Evolutionary conservation across 2,888 invertebrate species (phyloP).

Genomic region (Cartodere bifasciata): DNA sequence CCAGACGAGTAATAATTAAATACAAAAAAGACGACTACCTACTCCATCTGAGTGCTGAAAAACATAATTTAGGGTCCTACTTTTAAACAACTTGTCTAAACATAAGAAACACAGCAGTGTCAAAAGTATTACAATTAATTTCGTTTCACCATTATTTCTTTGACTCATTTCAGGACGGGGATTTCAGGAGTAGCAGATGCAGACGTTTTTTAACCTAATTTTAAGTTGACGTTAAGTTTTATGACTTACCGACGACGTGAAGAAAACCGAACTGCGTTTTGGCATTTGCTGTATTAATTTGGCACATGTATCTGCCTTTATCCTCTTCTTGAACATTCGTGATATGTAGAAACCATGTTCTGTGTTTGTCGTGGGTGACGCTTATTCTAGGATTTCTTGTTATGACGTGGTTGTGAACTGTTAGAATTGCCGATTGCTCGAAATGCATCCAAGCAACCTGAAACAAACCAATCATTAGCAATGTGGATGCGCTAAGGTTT

Average conservation of each 20-base stretch:
- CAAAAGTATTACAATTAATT: conserved; percentile 24
- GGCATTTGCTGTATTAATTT: conserved; percentile 84
- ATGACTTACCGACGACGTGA: conserved; percentile 75
- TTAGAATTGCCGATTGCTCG: conserved; percentile 84
- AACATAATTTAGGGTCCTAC: too few species aligned
- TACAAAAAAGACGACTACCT: too few species aligned
- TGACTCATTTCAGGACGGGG: too few species aligned
- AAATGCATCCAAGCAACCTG: conserved; percentile 96
- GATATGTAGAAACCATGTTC: conserved; percentile 88
- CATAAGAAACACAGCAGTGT: conserved; percentile 21
- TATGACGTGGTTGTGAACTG: conserved; percentile 89
- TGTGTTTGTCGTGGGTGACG: conserved; percentile 84
- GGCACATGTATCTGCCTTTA: conserved; percentile 87
- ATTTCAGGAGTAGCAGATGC: too few species aligned
- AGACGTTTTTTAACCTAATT: too few species aligned
- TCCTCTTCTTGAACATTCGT: conserved; percentile 85
- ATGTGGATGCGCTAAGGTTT: too few species aligned
- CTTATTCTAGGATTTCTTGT: conserved; percentile 85
- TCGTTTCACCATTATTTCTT: too few species aligned
- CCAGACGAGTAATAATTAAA: too few species aligned
- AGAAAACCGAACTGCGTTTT: conserved; percentile 88
- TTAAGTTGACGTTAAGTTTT: too few species aligned
- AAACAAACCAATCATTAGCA: too few species aligned
- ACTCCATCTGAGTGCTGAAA: too few species aligned
- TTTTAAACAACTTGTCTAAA: too few species aligned